phyloP scores from a whole-genome alignment of 2,888 invertebrate species.

The Oxystoma pomonae region DNA sequence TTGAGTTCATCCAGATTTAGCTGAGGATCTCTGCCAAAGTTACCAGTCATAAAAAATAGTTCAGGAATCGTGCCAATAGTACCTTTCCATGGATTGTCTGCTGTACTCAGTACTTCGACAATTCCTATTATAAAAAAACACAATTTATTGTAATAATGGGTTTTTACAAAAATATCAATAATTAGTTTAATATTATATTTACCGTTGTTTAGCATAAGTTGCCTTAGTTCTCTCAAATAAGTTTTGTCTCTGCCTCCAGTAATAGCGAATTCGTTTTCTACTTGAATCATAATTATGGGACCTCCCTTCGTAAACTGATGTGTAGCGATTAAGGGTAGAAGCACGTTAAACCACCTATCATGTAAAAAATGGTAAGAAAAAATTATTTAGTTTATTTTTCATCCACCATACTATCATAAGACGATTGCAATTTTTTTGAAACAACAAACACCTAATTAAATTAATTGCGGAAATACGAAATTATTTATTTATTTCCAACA shows the following conservation, averaged over 20 bases:
- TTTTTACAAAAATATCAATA: no score
- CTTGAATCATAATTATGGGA: slow-evolving; percentile 81
- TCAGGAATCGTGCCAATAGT: slow-evolving; percentile 34
- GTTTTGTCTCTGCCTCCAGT: slow-evolving; percentile 33
- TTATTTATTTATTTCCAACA: no score
- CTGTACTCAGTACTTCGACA: slow-evolving; percentile 51
- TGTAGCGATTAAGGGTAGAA: slow-evolving; percentile 50
- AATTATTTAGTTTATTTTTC: not conserved
- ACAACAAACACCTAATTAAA: no score
- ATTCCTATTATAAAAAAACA: slow-evolving; percentile 35
- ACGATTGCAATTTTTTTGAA: no score
- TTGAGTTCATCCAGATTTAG: slow-evolving; percentile 45
- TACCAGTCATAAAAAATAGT: slow-evolving; percentile 50
- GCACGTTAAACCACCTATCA: slow-evolving; percentile 51
- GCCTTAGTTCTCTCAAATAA: slow-evolving; percentile 47
- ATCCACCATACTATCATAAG: no score
- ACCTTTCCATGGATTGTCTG: slow-evolving; percentile 44
- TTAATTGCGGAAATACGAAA: no score
- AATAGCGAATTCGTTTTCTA: slow-evolving; percentile 59
- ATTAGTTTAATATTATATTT: no score
- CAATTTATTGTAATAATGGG: no score
- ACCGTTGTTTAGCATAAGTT: slow-evolving; percentile 43
- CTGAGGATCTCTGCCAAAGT: slow-evolving; percentile 48
- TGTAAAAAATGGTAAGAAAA: no score
- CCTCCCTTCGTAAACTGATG: slow-evolving; percentile 69